Conservation (phyloP, 2,797 vertebrate genomes). For the Megalops cyprinoides region DNA sequence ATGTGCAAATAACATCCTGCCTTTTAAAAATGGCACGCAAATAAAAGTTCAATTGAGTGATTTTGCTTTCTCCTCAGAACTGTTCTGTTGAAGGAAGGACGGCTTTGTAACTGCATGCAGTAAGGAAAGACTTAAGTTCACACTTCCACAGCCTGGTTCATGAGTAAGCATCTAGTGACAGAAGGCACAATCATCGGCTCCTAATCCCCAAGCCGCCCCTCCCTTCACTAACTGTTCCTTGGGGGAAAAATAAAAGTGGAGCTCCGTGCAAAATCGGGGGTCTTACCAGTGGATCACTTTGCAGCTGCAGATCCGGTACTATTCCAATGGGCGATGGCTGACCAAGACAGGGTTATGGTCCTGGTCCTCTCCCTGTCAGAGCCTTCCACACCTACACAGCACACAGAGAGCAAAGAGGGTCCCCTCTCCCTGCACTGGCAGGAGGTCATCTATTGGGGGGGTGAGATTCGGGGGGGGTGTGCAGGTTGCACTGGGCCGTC, state of each 20-base stretch:
- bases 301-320: conserved; percentile 33
- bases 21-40: background rate
- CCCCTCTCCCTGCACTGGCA: conserved; percentile 31
- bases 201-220: background rate
- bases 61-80: background rate
- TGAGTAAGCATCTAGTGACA: background rate
- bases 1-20: too few species aligned
- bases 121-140: background rate
- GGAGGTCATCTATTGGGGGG: conserved; percentile 28
- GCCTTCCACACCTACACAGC: conserved; percentile 20
- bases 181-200: background rate
- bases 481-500: conserved; percentile 27
- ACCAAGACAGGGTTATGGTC: background rate
- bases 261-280: conserved; percentile 15
- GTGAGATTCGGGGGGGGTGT: conserved; percentile 31
- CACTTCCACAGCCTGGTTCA: background rate
- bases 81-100: background rate
- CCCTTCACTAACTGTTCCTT: background rate
- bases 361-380: conserved; percentile 26
- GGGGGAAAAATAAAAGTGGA: conserved; percentile 7
- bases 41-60: background rate
- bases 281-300: conserved; percentile 37
- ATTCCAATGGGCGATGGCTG: conserved; percentile 58
- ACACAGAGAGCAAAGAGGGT: conserved; percentile 29
- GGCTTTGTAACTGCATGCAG: background rate